Conservation (phyloP, 1,140 invertebrate species). For the Drosophila lacteicornis region DNA sequence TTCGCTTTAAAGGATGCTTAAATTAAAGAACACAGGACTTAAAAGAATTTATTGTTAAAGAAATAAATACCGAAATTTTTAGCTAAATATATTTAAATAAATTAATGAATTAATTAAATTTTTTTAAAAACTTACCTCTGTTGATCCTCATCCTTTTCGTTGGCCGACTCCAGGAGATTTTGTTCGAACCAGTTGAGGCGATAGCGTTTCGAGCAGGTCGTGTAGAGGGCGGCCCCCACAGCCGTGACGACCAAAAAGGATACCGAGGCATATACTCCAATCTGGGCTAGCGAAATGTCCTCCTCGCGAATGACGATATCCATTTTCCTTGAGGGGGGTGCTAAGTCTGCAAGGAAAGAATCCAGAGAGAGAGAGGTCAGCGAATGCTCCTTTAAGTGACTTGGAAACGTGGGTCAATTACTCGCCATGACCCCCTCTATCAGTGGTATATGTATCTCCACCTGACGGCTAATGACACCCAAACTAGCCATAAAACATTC, state of each 20-base stretch:
- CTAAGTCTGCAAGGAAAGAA: neutral
- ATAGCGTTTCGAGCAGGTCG: constrained; percentile 85
- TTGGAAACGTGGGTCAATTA: constrained; percentile 35
- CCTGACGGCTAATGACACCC: constrained; percentile 46
- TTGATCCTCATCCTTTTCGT: constrained; percentile 79
- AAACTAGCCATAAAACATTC: constrained; percentile 69
- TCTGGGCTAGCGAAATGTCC: constrained; percentile 80
- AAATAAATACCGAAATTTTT: neutral
- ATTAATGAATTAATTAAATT: neutral
- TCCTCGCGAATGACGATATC: constrained; percentile 82
- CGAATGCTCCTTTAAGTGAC: neutral
- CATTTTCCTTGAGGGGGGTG: constrained; percentile 47
- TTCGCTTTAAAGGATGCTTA: neutral
- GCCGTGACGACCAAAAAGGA: constrained; percentile 83
- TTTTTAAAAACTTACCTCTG: constrained; percentile 65
- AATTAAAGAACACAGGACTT: neutral
- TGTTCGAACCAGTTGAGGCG: constrained; percentile 87
- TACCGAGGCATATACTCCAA: constrained; percentile 79
- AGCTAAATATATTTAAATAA: neutral
- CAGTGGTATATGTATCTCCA: constrained; percentile 1
- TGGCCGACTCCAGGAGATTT: constrained; percentile 85
- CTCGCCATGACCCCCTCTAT: constrained; percentile 20
- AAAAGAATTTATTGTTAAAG: no score
- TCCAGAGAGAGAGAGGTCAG: neutral
- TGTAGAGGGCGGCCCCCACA: constrained; percentile 84